Percentiles rank a stretch among this genome's conserved stretches.
Evolutionary conservation across 2,113 vertebrate genomes (phyloP).

Genomic region (Dromiciops gliroides): DNA sequence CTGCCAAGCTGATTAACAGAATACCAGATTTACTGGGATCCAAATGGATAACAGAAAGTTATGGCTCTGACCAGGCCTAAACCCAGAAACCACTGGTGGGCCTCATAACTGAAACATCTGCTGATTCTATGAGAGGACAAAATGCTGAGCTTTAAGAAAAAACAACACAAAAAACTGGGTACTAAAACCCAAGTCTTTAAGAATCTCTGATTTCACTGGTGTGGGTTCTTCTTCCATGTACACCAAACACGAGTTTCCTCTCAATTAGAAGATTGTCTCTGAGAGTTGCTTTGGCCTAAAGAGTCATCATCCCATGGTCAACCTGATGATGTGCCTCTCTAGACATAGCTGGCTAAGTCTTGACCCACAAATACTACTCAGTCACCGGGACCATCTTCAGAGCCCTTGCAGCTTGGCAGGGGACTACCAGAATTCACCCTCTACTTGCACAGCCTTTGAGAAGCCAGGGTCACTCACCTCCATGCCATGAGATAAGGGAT

Average conservation of each 20-base stretch:
- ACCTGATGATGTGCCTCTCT: neutral
- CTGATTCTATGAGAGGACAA: neutral
- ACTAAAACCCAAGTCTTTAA: neutral
- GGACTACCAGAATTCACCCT: neutral
- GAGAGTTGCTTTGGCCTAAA: neutral
- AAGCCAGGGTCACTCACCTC: neutral
- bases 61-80: constrained; percentile 42
- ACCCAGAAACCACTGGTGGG: neutral
- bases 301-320: no score
- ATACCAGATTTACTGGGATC: constrained; percentile 40
- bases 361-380: neutral
- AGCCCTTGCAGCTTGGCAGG: neutral
- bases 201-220: neutral
- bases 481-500: neutral
- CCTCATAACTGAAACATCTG: constrained; percentile 34
- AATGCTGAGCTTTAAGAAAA: neutral
- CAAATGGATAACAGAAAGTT: constrained; percentile 17
- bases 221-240: neutral
- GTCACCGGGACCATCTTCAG: neutral
- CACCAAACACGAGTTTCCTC: neutral
- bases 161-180: neutral
- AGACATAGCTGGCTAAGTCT: neutral
- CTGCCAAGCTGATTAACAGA: constrained; percentile 20
- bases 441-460: neutral
- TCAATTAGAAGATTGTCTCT: neutral